These are phyloP conservation scores for Emydura subglobosa DNA, from an alignment of 2,113 vertebrate genomes.

Conservation along the genomic window DNA sequence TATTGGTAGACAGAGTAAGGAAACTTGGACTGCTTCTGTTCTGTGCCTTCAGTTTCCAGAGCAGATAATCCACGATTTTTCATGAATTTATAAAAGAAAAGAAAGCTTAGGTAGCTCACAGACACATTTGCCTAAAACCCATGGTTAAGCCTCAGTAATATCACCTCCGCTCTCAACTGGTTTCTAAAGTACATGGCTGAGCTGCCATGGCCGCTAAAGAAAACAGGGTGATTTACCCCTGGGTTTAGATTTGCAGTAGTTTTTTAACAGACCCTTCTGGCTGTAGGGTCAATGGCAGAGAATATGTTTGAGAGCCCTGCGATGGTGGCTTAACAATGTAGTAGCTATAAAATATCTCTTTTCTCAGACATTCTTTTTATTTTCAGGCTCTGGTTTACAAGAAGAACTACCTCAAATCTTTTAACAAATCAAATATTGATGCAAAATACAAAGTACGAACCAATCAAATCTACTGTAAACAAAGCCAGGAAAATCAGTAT, in stretches of 20 bases:
- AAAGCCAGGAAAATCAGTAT: neutral
- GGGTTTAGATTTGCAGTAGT: constrained; percentile 18
- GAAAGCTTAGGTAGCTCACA: neutral
- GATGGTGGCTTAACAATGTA: neutral
- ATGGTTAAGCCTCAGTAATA: neutral
- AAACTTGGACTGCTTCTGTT: neutral
- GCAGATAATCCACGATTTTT: neutral
- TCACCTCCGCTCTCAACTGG: neutral
- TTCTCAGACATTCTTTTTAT: constrained; percentile 43
- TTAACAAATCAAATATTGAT: constrained; percentile 39
- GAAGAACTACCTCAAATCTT: constrained; percentile 2
- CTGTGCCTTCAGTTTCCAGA: neutral
- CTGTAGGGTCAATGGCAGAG: neutral
- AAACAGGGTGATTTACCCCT: neutral
- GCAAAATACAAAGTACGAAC: constrained; percentile 29
- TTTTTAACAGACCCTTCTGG: constrained; percentile 3
- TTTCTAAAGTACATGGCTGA: neutral
- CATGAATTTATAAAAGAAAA: neutral
- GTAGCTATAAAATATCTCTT: neutral
- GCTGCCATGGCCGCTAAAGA: neutral
- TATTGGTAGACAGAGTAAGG: neutral
- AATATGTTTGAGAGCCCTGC: neutral
- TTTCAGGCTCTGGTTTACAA: constrained; percentile 15
- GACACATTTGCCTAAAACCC: neutral
- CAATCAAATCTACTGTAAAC: neutral